Evolutionary conservation across 2,888 invertebrate genomes (phyloP), one percentile per base, ranked within the genome.

Genomic region (Drosophila nr. perissopoda): DNA sequence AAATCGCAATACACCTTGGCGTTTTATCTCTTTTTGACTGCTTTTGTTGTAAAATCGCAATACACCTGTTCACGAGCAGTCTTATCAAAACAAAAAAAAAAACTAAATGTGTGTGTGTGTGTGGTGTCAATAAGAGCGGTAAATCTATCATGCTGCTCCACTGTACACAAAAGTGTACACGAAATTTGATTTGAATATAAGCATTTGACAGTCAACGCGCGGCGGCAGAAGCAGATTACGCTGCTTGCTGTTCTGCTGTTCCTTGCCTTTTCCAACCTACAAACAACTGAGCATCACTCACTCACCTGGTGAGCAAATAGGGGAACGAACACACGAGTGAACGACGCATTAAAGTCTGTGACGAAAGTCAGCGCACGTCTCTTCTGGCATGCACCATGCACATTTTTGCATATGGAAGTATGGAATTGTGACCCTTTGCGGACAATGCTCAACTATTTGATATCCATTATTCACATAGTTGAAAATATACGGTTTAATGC

Each of bases 291-390:
- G 88, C 85, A 85, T 89, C 86, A 87, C 88, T 83, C 89, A 80
- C 84, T 87, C 90, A 85, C 86, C 90, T 89, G 90, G 86, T 58
- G 82, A 82, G 79, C 67, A 78, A 79, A 79, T 82, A 71, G 82
- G 71, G 66, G 68, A 77, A 73, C 78, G 68, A 72, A 73, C 78
- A 80, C 67, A 73, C 67, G 64, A 82, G 64, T 57, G 54, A 73
- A 69, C 79, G 66, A 82, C 77, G 83, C 86, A 74, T 56, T 40
- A 87, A 72, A 76, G 83, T 85, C 57, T 29, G 27, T 34, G 48
- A 31, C 11, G 68, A 73, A 85, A 89, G 88, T 85, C 18, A 62
- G 48, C 52, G 67, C 34, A 73, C 79, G 54, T 59, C 5, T 27
- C 10, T 18, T 21, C 7, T n/a, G 52, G 2, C 21, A 36, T 29